Base-by-base conservation (phyloP, 2,797 vertebrate species). In the Melopsittacus undulatus region DNA sequence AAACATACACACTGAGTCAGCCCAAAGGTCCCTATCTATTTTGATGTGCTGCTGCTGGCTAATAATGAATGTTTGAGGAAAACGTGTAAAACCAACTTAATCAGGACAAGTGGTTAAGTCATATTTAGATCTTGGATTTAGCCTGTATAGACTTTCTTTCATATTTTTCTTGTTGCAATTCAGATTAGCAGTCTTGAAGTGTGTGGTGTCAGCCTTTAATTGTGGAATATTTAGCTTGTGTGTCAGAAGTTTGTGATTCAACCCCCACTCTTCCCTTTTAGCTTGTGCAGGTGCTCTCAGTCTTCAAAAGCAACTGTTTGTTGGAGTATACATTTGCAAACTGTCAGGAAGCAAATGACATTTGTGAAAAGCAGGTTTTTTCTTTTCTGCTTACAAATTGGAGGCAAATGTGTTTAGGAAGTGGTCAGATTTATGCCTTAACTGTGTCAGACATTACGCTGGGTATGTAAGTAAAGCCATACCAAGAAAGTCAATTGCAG, bases 331-430 rank as follows among this genome's bases (percentile, higher is more conserved):
- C 49, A 69, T 97, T 95, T 96, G 86, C 95, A 97, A 94, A 96
- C 87, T 95, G 94, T 95, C 94, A 96, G 90, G 81, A 94, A 81
- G 75, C 45, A 93, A 96, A 90, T 89, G 83, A 94, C 93, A 95
- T 96, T 96, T 89, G 83, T 87, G 93, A 94, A 79, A 89, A 95
- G 69, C 86, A 92, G 75, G 67, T 90, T 91, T 92, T 92, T 96
- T 88, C 79, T 80, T 92, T 73, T 93, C 69, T 94, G 61, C 36
- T 96, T 2, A 46, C 73, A 96, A 96, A 91, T 56, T 89, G 85
- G 80, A 94, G 8, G 11, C 91, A 94, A 96, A 94, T 92, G 52
- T 92, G 72, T 70, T 93, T 95, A 52, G 70, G 82, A 89, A 95
- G 83, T 88, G 96, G 95, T 91, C 97, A 95, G 92, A 92, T 85